phyloP scores from a whole-genome alignment of 2,113 vertebrate species.

The Arvicanthis niloticus region DNA sequence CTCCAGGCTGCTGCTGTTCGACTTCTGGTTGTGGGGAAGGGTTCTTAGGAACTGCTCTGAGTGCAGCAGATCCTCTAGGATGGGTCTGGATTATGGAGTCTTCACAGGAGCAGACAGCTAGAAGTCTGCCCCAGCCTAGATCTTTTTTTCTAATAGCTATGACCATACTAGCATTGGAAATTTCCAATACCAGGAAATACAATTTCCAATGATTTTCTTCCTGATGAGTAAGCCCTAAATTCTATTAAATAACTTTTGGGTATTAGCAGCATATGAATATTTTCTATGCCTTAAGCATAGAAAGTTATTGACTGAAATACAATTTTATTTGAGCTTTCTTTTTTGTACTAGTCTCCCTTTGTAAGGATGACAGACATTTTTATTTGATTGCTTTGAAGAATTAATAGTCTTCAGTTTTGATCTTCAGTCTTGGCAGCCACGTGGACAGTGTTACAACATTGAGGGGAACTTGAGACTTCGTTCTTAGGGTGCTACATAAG shows the following conservation, averaged over 20 bases:
- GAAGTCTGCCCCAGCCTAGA: too few species aligned
- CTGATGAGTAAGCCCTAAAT: not conserved
- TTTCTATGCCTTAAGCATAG: not conserved
- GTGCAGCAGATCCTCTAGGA: too few species aligned
- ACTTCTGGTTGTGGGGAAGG: too few species aligned
- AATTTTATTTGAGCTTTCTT: constrained; percentile 13
- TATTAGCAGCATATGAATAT: not conserved
- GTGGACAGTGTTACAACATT: not conserved
- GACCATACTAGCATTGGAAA: not conserved
- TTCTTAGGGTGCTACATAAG: not conserved
- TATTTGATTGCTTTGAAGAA: constrained; percentile 18
- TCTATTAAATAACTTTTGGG: not conserved
- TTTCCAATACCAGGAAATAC: not conserved
- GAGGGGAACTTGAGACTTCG: too few species aligned
- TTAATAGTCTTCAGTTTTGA: not conserved
- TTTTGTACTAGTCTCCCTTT: not conserved
- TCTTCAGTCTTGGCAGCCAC: not conserved
- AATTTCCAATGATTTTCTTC: not conserved
- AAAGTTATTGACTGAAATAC: constrained; percentile 16
- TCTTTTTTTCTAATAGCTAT: not conserved
- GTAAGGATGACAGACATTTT: not conserved
- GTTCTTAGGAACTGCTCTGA: too few species aligned
- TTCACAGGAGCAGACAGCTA: too few species aligned
- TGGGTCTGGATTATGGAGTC: too few species aligned
- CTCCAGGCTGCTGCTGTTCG: too few species aligned